A percentile compares a stretch with the other conserved stretches of the same genome.
These are phyloP conservation scores for Aethes cnicana DNA, from an alignment of 2,888 invertebrate species.

Conservation along the genomic window DNA sequence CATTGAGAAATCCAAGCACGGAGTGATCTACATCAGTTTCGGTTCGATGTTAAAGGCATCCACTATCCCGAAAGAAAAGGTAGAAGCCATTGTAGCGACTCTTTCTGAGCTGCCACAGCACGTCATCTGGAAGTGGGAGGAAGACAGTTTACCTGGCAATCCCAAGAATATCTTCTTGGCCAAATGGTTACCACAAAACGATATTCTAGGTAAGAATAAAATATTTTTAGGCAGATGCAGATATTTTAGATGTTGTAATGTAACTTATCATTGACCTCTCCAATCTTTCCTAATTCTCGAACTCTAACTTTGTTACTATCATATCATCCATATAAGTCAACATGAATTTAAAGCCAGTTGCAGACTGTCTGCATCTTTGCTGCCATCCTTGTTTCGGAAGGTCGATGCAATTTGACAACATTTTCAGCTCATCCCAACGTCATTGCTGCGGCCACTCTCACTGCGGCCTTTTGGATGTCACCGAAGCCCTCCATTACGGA, in stretches of 20 bases:
- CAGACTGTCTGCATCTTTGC: no score
- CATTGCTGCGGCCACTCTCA: slow-evolving; percentile 81
- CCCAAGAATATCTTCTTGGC: slow-evolving; percentile 81
- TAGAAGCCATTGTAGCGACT: slow-evolving; percentile 77
- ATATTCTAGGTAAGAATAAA: slow-evolving; percentile 82
- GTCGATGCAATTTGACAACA: no score
- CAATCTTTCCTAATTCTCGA: no score
- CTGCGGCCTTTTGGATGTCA: slow-evolving; percentile 80
- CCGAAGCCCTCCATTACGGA: slow-evolving; percentile 81
- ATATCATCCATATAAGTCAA: no score
- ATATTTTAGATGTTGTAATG: no score
- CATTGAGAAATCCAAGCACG: slow-evolving; percentile 58
- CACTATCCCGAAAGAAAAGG: slow-evolving; percentile 77
- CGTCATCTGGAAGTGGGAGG: slow-evolving; percentile 88
- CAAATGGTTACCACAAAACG: slow-evolving; percentile 85
- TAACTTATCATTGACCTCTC: no score
- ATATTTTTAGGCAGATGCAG: no score
- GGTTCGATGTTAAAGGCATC: slow-evolving; percentile 85
- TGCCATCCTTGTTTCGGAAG: no score
- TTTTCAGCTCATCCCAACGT: slow-evolving; percentile 74
- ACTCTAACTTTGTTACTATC: no score
- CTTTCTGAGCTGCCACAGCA: slow-evolving; percentile 80
- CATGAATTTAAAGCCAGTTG: no score
- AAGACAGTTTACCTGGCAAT: slow-evolving; percentile 75
- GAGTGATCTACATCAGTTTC: slow-evolving; percentile 85